Evolutionary conservation across 2,888 invertebrate species (phyloP).

Genomic region (Drosophila mulleri): DNA sequence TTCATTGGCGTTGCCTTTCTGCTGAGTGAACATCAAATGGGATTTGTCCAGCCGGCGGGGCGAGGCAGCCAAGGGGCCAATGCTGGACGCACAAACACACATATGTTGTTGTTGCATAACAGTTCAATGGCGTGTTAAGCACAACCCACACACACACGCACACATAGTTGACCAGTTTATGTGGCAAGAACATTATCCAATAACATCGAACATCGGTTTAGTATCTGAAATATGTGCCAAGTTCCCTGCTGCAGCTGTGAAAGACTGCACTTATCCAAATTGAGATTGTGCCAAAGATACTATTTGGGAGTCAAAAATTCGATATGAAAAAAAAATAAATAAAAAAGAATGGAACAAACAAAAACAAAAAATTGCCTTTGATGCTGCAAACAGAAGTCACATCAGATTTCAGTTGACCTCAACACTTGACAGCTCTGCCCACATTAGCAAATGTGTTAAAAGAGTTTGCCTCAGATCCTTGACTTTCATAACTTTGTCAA

Average conservation of each 20-base stretch:
- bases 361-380: constrained; percentile 25
- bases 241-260: constrained; percentile 48
- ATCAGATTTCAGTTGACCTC: neutral
- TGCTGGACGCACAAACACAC: constrained; percentile 51
- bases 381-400: neutral
- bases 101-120: constrained; percentile 65
- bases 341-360: neutral
- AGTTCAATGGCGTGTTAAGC: constrained; percentile 79
- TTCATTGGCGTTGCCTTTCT: constrained; percentile 80
- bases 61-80: constrained; percentile 21
- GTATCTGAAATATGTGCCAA: constrained; percentile 58
- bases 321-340: constrained; percentile 18
- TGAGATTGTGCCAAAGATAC: constrained; percentile 63
- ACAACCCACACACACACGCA: constrained; percentile 31
- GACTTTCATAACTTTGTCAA: constrained; percentile 3
- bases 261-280: constrained; percentile 72
- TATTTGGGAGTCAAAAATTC: constrained; percentile 33
- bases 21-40: constrained; percentile 81
- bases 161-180: constrained; percentile 44
- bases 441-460: neutral
- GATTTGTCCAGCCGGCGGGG: constrained; percentile 64
- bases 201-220: constrained; percentile 64
- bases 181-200: constrained; percentile 55
- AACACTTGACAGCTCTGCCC: neutral
- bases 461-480: neutral